These are phyloP conservation scores for Dolichallabes microphthalmus DNA, from an alignment of 2,113 vertebrate genomes.

Conservation along the genomic window DNA sequence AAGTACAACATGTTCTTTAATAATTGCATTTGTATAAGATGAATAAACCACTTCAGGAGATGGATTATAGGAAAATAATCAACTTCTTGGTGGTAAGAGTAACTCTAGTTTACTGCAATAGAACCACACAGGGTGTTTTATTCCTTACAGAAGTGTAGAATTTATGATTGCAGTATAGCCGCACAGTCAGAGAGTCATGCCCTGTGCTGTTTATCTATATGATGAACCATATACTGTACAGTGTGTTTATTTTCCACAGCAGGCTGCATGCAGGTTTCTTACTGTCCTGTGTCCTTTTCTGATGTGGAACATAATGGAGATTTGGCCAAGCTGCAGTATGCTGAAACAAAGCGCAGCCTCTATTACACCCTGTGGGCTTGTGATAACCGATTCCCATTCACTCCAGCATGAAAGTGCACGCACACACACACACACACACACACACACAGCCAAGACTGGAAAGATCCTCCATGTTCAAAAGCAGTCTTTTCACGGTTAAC, in stretches of 20 bases:
- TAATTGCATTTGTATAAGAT: not conserved
- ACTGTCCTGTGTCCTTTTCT: constrained; percentile 20
- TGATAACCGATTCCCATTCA: constrained; percentile 66
- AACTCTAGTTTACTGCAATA: not conserved
- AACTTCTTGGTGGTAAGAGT: too few relatives aligned
- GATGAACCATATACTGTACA: not conserved
- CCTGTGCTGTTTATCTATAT: not conserved
- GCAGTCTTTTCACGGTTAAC: constrained; percentile 39
- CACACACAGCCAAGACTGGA: not conserved
- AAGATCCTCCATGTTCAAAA: not conserved
- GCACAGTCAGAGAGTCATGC: not conserved
- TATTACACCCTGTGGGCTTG: constrained; percentile 66
- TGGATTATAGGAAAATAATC: not conserved
- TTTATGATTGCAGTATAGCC: not conserved
- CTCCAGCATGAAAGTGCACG: constrained; percentile 58
- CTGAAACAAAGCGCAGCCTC: constrained; percentile 62
- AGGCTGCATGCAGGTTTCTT: not conserved
- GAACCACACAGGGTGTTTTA: not conserved
- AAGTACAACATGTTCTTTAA: not conserved
- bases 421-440: constrained; percentile 58
- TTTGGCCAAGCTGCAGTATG: constrained; percentile 57
- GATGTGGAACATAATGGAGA: constrained; percentile 62
- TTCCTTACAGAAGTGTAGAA: not conserved
- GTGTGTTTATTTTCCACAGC: not conserved
- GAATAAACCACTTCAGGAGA: not conserved